These are phyloP conservation scores for Ibycter americanus DNA, from an alignment of 2,797 vertebrate genomes.

Conservation along the genomic window DNA sequence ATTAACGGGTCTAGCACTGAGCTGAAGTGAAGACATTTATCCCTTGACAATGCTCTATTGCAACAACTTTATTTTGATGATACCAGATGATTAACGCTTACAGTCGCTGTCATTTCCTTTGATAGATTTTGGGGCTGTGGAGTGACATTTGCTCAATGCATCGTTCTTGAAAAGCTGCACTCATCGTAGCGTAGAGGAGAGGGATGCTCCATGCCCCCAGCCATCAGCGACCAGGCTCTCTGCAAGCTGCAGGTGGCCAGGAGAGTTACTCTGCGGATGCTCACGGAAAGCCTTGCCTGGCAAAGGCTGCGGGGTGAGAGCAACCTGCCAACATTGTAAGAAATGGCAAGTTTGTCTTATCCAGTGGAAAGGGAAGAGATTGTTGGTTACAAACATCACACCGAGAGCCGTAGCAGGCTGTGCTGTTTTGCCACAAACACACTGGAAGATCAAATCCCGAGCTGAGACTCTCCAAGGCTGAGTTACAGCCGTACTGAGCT, in stretches of 20 bases:
- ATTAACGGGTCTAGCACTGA: not conserved
- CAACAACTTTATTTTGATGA: conserved; percentile 50
- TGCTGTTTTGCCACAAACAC: not conserved
- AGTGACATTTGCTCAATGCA: conserved; percentile 46
- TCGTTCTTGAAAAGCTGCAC: not conserved
- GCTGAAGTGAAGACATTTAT: not conserved
- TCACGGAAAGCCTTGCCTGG: not conserved
- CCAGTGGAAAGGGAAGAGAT: not conserved
- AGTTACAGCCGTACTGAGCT: not conserved
- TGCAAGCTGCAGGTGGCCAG: conserved; percentile 7
- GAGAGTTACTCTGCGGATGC: not conserved
- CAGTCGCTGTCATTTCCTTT: conserved; percentile 7
- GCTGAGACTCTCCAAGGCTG: not conserved
- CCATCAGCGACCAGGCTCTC: not conserved
- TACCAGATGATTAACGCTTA: conserved; percentile 45
- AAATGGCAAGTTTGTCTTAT: not conserved
- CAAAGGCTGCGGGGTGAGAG: rapidly evolving
- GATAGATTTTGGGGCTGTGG: conserved; percentile 12
- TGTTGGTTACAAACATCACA: not conserved
- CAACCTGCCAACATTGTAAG: rapidly evolving
- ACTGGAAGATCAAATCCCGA: not conserved
- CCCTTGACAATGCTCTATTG: not conserved
- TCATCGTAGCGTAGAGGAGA: not conserved
- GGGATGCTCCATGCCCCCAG: not conserved
- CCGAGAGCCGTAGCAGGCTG: not conserved